Base-by-base conservation (phyloP, 2,113 vertebrate genomes). In the Crotalus helleri region DNA sequence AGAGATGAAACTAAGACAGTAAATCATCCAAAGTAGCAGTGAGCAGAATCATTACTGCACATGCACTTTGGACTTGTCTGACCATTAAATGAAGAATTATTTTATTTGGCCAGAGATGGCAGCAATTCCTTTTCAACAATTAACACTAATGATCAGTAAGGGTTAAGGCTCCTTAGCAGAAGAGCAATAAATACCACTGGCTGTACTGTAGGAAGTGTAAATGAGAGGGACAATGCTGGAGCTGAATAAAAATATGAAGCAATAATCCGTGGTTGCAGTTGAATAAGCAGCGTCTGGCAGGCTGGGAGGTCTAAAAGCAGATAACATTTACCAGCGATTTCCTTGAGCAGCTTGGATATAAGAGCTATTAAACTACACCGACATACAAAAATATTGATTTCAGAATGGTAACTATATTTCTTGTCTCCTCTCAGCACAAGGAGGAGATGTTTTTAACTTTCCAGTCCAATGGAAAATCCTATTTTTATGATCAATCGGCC, bases 221-320 rank as follows among this genome's bases (percentile, higher is more conserved):
- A 61, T 87, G 85, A 59, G 54, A 49, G 39, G 91, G 85, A 59
- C 86, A 44, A 23, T 91, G 26, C 26, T 57, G 54, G 55, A 86
- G 26, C 39, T n/a, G 39, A 85, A 58, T 86, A 86, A 91, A 91
- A 59, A 86, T 92, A 59, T 92, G 85, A 92, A 86, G 44, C 85
- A 92, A 87, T 61, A 92, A 92, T 46, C 39, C 11, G 1, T 26
- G 46, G 26, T 44, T 86, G 26, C 9, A 44, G 24, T 59, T 86
- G 81, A 44, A n/a, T 59, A 58, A 58, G 24, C 90, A 86, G 23
- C 29, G 90, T 1, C 39, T 49, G 74, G 55, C 54, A 85, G 59
- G 44, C 57, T 9, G 39, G 12, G 85, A 19, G 29, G 57, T 13
- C 44, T 92, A 64, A 33, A 61, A 33, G 33, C 12, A 21, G n/a